Evolutionary conservation across 2,888 invertebrate genomes (phyloP), one percentile per base, ranked within the genome.

Genomic region (Conus canariensis): DNA sequence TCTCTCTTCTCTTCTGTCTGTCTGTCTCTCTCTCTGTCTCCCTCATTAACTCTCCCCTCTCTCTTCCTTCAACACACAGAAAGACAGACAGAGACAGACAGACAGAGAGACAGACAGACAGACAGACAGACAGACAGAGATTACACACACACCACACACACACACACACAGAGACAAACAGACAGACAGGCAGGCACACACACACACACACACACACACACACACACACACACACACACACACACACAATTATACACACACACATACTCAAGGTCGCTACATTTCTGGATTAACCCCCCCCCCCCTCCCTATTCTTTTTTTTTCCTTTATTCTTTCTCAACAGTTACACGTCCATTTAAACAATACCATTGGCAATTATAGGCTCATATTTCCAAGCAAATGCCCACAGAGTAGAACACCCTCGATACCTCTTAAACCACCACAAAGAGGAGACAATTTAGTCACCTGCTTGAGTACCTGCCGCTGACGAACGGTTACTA

Each of bases 121-220:
- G 14, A 77, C 77, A 77, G 10, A 77, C 77, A 77, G 10, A 77
- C 77, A 77, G 10, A 77, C 77, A 77, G n/a, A n/a, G n/a, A n/a
- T n/a, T n/a, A 77, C 77, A 77, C n/a, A 77, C 77, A 77, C 77
- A 77, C 77, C 77, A 77, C 77, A 77, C 77, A 77, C 77, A 77
- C 77, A 77, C 77, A 77, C 77, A 77, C 77, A 77, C 77, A 77
- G 14, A 60, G 14, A 60, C 85, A 85, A 9, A n/a, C 25, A 85
- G 22, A 19, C 60, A 85, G 59, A n/a, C 30, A 60, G 25, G 58
- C 85, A n/a, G 60, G n/a, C n/a, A n/a, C n/a, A n/a, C n/a, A n/a
- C n/a, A n/a, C n/a, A n/a, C n/a, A n/a, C n/a, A n/a, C n/a, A n/a
- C n/a, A n/a, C n/a, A n/a, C n/a, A 85, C 85, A 85, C 0, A 30